phyloP scores from a whole-genome alignment of 2,888 invertebrate species.

The Machimus atricapillus region DNA sequence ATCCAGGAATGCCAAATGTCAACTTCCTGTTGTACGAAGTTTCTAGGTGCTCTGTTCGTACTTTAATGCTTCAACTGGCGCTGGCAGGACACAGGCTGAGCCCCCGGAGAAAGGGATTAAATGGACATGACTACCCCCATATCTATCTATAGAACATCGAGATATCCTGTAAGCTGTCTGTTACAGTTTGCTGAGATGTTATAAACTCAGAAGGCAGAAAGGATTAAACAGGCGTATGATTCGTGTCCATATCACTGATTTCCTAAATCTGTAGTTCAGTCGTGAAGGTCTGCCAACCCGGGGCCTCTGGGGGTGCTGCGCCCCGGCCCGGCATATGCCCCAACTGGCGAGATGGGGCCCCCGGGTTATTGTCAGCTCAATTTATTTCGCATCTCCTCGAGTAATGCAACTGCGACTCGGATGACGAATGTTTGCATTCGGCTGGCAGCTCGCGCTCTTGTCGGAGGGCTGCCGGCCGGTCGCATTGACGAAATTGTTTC shows the following conservation, averaged over 20 bases:
- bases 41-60: conserved; percentile 40
- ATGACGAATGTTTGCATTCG: conserved; percentile 23
- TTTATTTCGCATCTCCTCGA: conserved; percentile 30
- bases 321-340: background rate
- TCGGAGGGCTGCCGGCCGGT: background rate
- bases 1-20: conserved; percentile 44
- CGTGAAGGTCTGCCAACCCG: conserved; percentile 16
- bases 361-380: conserved; percentile 18
- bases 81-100: conserved; percentile 37
- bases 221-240: conserved; percentile 48
- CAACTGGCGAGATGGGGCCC: background rate
- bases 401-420: background rate
- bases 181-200: conserved; percentile 47
- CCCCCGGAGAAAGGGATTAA: conserved; percentile 33
- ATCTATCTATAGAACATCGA: conserved; percentile 39
- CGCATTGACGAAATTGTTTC: conserved; percentile 29
- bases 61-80: conserved; percentile 42
- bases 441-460: conserved; percentile 25
- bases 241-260: conserved; percentile 44
- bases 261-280: conserved; percentile 29
- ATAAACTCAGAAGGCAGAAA: conserved; percentile 45
- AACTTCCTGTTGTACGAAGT: conserved; percentile 45
- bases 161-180: conserved; percentile 47
- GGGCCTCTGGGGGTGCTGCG: background rate
- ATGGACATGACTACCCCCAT: conserved; percentile 41